Base-by-base conservation (phyloP, 2,888 invertebrate species). In the Nemotelus nigrinus region DNA sequence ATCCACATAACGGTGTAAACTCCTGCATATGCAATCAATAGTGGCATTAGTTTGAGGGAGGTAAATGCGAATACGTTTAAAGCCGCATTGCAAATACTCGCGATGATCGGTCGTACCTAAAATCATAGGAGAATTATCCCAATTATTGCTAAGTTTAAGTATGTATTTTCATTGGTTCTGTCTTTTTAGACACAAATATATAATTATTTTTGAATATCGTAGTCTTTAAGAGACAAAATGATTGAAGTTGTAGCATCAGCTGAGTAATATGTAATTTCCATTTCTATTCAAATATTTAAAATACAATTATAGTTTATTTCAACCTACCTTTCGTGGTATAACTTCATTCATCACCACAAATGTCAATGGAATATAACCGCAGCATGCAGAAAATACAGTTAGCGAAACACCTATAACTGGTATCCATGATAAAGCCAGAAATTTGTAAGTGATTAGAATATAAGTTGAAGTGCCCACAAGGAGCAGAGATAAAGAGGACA, bases 1-100 rank as follows among this genome's bases (percentile, higher is more conserved):
- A 84, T 82, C 83, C 84, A 86, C 85, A 87, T 85, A 2, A 84
- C 84, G 1, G 81, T 80, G 2, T 84, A 82, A 6, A 87, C 81
- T 44, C 84, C 84, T 45, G 82, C 80, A 39, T 78, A 78, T 43
- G 82, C 81, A 63, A 86, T 80, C 2, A 84, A 78, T 7, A 85
- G 71, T 0, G 86, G 85, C 77, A 86, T 85, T 2, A 85, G 41
- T 70, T 81, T 81, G 3, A 81, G 67, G 25, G 78, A 63, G 43
- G 75, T 58, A 60, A 82, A 81, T 53, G 78, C 78, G 7, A 81
- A 76, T 8, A 78, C 7, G 25, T 80, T 81, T 7, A 80, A 55
- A 2, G 76, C 58, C 3, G 63, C 43, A 77, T 81, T 80, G 25
- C 79, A 80, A 44, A 81, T 45, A 44, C 78, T 78, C 3, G 78